Percentiles rank a stretch among this genome's conserved stretches.
These are phyloP conservation scores for Abrostola triplasia DNA, from an alignment of 2,888 invertebrate genomes.

Conservation along the genomic window DNA sequence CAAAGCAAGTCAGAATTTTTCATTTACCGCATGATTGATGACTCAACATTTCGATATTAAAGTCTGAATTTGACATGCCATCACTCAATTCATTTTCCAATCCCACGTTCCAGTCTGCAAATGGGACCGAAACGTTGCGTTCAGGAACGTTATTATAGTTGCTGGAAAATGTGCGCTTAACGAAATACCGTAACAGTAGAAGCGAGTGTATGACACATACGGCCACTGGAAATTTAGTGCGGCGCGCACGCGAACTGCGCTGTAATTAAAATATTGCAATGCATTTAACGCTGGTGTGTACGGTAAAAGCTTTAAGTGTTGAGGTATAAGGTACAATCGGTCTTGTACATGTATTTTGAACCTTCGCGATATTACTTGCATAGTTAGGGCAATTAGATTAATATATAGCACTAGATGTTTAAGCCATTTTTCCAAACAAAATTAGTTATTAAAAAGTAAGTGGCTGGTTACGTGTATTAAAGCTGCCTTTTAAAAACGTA, in stretches of 20 bases:
- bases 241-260: conserved; percentile 43
- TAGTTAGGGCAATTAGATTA: no score
- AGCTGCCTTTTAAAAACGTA: no score
- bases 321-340: not conserved
- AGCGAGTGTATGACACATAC: conserved; percentile 33
- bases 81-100: conserved; percentile 28
- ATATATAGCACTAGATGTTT: no score
- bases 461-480: no score
- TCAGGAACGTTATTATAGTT: conserved; percentile 25
- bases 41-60: conserved; percentile 1
- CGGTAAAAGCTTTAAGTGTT: conserved; percentile 17
- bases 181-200: conserved; percentile 18
- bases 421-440: no score
- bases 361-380: not conserved
- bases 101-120: conserved; percentile 11
- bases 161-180: conserved; percentile 20
- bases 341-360: not conserved
- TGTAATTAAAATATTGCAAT: conserved; percentile 62
- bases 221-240: conserved; percentile 45
- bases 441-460: no score
- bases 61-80: conserved; percentile 1
- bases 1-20: not conserved
- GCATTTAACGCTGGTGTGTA: conserved; percentile 53
- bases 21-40: conserved; percentile 3
- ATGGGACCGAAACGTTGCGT: conserved; percentile 14